phyloP scores from a whole-genome alignment of 1,140 invertebrate genomes.

The Hylyphantes graminicola region DNA sequence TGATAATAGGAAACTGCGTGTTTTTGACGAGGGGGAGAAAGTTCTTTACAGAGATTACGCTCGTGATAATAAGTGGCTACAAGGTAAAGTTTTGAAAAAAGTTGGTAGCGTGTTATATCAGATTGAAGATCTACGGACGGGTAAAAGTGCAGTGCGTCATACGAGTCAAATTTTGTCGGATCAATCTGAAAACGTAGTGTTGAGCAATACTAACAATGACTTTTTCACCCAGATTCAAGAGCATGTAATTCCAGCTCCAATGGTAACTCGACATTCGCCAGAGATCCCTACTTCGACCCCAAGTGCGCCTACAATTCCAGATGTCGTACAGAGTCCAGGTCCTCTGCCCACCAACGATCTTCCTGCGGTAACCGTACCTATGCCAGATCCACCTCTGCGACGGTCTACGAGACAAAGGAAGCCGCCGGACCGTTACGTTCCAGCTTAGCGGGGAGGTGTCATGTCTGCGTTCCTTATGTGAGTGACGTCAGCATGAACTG shows the following conservation, averaged over 20 bases:
- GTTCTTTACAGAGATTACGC: neutral
- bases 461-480: neutral
- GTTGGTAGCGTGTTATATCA: neutral
- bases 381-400: slow-evolving; percentile 8
- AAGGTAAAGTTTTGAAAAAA: neutral
- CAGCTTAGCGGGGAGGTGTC: slow-evolving; percentile 8
- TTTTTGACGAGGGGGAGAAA: neutral
- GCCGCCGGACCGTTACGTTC: neutral
- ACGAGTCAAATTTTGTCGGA: slow-evolving; percentile 6
- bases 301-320: neutral
- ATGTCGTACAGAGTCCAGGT: slow-evolving; percentile 6
- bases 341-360: neutral
- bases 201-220: neutral
- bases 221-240: neutral
- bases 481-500: too few species aligned
- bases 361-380: neutral
- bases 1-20: slow-evolving; percentile 1
- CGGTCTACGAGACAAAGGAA: neutral
- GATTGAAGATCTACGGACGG: neutral
- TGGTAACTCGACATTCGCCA: neutral
- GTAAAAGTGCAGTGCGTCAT: neutral
- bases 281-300: neutral
- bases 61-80: slow-evolving; percentile 3
- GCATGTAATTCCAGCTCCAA: neutral
- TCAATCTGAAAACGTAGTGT: neutral